These are phyloP conservation scores for Azorinus chamasolen DNA, from an alignment of 2,888 invertebrate genomes.

Conservation along the genomic window DNA sequence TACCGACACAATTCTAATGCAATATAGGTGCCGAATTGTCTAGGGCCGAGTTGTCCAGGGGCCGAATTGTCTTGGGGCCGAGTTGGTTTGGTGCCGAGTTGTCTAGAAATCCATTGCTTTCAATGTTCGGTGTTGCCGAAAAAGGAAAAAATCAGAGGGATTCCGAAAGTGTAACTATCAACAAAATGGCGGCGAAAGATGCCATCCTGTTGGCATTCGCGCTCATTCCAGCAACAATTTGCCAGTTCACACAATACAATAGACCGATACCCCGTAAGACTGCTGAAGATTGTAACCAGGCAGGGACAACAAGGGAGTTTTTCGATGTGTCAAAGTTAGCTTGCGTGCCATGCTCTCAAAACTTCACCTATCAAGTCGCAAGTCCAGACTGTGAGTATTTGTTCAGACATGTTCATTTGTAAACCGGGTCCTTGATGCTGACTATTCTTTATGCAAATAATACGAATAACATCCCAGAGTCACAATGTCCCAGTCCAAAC, in stretches of 20 bases:
- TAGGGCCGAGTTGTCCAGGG: too few species aligned
- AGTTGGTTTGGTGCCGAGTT: too few species aligned
- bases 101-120: too few species aligned
- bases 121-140: too few species aligned
- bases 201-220: neutral
- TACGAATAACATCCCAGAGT: too few species aligned
- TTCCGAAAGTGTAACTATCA: constrained; percentile 27
- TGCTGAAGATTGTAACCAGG: constrained; percentile 62
- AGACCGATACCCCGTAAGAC: constrained; percentile 47
- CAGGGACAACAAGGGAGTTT: constrained; percentile 66
- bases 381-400: constrained; percentile 77
- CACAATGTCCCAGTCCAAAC: too few species aligned
- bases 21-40: too few species aligned
- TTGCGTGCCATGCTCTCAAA: constrained; percentile 74
- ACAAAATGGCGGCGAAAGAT: constrained; percentile 50
- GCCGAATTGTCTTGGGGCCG: too few species aligned
- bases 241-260: constrained; percentile 23
- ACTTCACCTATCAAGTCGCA: constrained; percentile 67
- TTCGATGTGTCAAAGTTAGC: constrained; percentile 75
- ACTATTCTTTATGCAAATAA: too few species aligned
- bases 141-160: neutral
- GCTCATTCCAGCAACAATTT: neutral
- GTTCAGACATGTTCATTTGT: constrained; percentile 19
- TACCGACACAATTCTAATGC: too few species aligned
- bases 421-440: too few species aligned